Conservation (phyloP, 2,888 invertebrate genomes). For the Zonitis immaculata region DNA sequence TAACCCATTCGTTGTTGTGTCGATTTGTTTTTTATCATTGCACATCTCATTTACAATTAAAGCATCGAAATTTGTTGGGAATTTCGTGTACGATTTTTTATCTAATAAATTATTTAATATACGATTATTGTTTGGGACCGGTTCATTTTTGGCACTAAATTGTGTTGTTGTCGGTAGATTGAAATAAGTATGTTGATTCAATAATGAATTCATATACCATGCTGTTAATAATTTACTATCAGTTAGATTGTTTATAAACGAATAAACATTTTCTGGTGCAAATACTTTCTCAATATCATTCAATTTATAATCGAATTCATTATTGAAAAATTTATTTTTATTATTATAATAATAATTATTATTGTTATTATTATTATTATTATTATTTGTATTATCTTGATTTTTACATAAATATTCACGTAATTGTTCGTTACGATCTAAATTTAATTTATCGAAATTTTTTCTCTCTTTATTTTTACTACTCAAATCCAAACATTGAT, state of each 20-base stretch:
- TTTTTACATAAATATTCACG: conserved; percentile 38
- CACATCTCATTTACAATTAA: conserved; percentile 47
- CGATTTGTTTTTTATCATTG: conserved; percentile 17
- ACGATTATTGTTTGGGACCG: conserved; percentile 33
- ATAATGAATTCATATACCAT: conserved; percentile 49
- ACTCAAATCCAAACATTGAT: conserved; percentile 31
- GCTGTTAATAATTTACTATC: conserved; percentile 50
- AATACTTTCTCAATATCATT: conserved; percentile 36
- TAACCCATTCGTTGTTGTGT: conserved; percentile 6
- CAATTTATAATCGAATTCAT: conserved; percentile 39
- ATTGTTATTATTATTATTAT: too few species aligned
- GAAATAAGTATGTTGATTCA: conserved; percentile 38
- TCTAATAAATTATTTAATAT: conserved; percentile 48
- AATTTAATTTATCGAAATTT: conserved; percentile 19
- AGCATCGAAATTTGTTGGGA: conserved; percentile 42
- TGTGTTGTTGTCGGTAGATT: conserved; percentile 23
- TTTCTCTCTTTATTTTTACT: conserved; percentile 27
- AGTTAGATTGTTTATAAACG: conserved; percentile 46
- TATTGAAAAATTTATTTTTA: conserved; percentile 45
- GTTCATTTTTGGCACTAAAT: conserved; percentile 7
- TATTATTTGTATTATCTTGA: conserved; percentile 42
- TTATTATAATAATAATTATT: too few species aligned
- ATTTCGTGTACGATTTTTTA: conserved; percentile 40
- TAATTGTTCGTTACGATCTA: conserved; percentile 39
- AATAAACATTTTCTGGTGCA: conserved; percentile 42